phyloP scores from a whole-genome alignment of 2,888 invertebrate species.

The Conops quadrifasciatus region DNA sequence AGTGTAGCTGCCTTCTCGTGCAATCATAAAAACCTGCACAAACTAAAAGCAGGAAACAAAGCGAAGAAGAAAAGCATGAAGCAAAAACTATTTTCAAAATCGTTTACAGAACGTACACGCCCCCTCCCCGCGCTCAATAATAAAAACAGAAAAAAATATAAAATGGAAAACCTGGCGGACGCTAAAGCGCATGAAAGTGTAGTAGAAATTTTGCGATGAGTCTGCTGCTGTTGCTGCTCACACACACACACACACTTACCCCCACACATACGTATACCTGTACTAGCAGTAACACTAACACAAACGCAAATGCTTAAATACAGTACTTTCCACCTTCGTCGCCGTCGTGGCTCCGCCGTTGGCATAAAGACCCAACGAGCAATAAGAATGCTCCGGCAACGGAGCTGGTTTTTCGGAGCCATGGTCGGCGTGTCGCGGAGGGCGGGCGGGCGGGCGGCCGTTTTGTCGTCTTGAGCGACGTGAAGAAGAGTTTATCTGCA shows the following conservation, averaged over 20 bases:
- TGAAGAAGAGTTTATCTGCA: too few species aligned
- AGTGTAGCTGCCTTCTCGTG: slow-evolving; percentile 7
- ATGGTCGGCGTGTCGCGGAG: too few species aligned
- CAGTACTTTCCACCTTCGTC: background rate
- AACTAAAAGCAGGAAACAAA: slow-evolving; percentile 25
- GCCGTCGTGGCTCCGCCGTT: slow-evolving; percentile 6
- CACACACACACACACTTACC: background rate
- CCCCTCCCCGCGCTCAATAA: slow-evolving; percentile 32
- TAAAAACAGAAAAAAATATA: slow-evolving; percentile 24
- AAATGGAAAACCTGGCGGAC: slow-evolving; percentile 13
- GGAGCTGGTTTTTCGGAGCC: background rate
- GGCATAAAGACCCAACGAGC: background rate
- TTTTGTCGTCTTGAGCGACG: too few species aligned
- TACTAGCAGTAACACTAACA: too few species aligned
- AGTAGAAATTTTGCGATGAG: slow-evolving; percentile 9
- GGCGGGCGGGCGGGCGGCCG: too few species aligned
- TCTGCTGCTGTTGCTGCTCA: too few species aligned
- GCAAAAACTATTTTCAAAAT: slow-evolving; percentile 29
- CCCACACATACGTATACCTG: background rate
- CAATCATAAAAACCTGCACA: slow-evolving; percentile 27
- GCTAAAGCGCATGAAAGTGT: background rate
- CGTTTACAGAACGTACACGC: slow-evolving; percentile 33
- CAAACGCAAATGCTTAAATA: background rate
- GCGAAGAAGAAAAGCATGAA: slow-evolving; percentile 2
- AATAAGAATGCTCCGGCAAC: background rate